Evolutionary conservation across 2,797 vertebrate genomes (phyloP).

Genomic region (Sarcophilus harrisii): DNA sequence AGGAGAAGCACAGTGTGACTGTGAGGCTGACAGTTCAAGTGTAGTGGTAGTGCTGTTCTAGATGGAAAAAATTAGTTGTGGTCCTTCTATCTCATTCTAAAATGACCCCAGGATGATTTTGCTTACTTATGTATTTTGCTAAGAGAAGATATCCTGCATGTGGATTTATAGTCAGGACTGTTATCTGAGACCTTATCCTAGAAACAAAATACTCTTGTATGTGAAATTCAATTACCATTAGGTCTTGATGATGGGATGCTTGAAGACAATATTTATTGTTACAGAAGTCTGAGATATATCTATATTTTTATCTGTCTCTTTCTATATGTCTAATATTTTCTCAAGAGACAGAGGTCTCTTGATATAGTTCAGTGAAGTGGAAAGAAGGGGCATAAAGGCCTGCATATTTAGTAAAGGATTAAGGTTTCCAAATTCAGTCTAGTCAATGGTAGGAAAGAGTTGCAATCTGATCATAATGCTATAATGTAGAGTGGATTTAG

Average conservation of each 20-base stretch:
- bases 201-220: not conserved
- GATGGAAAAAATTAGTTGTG: too few species aligned
- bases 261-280: not conserved
- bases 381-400: not conserved
- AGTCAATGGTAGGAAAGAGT: not conserved
- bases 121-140: too few species aligned
- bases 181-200: not conserved
- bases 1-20: not conserved
- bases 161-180: not conserved
- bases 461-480: not conserved
- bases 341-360: too few species aligned
- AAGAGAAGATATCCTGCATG: too few species aligned
- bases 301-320: too few species aligned
- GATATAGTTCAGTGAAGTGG: not conserved
- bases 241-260: not conserved
- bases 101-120: too few species aligned
- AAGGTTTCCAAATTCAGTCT: not conserved
- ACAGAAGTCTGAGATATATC: not conserved
- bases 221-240: not conserved
- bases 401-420: not conserved
- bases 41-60: too few species aligned
- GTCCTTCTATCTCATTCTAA: too few species aligned
- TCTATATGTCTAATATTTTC: too few species aligned
- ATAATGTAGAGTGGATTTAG: not conserved
- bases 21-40: not conserved